Conservation (phyloP, 2,797 vertebrate genomes). For the Lepus oiostolus region DNA sequence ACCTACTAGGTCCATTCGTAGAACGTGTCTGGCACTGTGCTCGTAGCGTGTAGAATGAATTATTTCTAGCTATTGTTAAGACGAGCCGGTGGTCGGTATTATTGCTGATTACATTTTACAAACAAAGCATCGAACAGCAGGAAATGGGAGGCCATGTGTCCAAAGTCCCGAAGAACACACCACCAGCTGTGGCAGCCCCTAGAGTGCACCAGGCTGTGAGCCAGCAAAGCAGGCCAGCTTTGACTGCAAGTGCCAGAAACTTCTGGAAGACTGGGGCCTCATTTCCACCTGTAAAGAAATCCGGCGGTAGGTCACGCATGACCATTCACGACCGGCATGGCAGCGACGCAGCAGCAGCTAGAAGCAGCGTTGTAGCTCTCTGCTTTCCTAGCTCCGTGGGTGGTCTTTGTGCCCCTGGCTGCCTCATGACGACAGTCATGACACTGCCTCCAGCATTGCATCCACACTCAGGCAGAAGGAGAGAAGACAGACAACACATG, state of each 20-base stretch:
- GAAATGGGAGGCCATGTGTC: neutral
- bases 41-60: neutral
- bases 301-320: neutral
- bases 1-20: neutral
- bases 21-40: neutral
- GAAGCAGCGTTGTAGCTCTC: neutral
- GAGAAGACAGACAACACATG: neutral
- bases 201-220: too few species aligned
- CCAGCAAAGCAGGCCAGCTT: fast-evolving
- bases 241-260: constrained; percentile 1
- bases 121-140: neutral
- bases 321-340: too few species aligned
- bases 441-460: neutral
- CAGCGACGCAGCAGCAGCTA: neutral
- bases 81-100: neutral
- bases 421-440: neutral
- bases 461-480: neutral
- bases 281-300: neutral
- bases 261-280: neutral
- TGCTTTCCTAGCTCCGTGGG: fast-evolving
- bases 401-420: fast-evolving
- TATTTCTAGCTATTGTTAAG: neutral
- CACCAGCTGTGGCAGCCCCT: neutral
- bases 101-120: neutral
- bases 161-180: neutral